Percentiles rank a stretch among this genome's conserved stretches.
Evolutionary conservation across 1,140 invertebrate genomes (phyloP).

Genomic region (Penaeus chinensis): DNA sequence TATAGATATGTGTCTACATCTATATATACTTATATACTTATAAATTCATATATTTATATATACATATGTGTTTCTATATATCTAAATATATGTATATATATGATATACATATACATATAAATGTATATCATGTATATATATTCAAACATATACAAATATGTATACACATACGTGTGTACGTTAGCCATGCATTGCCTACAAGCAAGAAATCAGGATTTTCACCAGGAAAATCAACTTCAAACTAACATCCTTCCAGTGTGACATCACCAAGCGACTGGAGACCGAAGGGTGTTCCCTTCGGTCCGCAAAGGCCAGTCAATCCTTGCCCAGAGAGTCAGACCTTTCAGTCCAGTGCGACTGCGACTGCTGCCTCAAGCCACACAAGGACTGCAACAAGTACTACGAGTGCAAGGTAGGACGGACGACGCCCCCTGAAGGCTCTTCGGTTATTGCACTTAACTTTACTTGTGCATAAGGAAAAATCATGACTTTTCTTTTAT

Average conservation of each 20-base stretch:
- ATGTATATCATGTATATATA: too few species aligned
- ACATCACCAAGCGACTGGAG: not conserved
- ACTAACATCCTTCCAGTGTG: not conserved
- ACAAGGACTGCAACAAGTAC: constrained; percentile 31
- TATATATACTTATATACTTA: too few species aligned
- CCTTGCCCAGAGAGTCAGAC: not conserved
- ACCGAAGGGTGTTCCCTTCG: constrained; percentile 1
- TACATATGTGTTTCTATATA: too few species aligned
- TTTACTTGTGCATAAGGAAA: not conserved
- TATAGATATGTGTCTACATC: too few species aligned
- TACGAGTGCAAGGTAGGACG: not conserved
- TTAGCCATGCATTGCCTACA: too few species aligned
- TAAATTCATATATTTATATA: too few species aligned
- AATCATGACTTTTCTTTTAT: too few species aligned
- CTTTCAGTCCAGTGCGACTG: constrained; percentile 23
- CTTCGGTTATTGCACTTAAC: not conserved
- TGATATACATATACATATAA: too few species aligned
- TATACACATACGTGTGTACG: too few species aligned
- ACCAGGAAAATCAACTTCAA: not conserved
- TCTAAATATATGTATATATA: too few species aligned
- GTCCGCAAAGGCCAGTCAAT: not conserved
- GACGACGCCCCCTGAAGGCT: not conserved
- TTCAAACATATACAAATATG: too few species aligned
- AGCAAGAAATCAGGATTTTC: too few species aligned
- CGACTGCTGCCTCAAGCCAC: constrained; percentile 19